Evolutionary conservation across 2,113 vertebrate species (phyloP), one percentile per base, ranked within the genome.

Genomic region (Anoplopoma fimbria): DNA sequence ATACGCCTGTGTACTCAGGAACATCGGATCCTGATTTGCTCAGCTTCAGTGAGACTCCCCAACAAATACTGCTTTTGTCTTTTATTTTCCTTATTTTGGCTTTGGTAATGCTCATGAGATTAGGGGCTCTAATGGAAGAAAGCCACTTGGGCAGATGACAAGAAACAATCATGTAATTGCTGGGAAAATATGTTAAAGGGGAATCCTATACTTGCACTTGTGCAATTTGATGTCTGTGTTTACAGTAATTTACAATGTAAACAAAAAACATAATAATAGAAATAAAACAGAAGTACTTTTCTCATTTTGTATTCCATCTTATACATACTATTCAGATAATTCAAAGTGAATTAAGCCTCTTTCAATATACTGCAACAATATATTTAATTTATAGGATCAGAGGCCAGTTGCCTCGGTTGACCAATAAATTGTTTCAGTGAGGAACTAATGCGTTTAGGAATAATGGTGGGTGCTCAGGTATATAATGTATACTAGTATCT

Each of bases 401-500:
- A 68, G 88, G 61, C 67, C 79, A 74, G 57, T 83, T 84, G 82
- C 71, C 77, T 61, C 49, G 9, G 49, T 71, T 75, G 63, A 79
- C 86, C 84, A 85, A 89, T 87, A 89, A 87, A 84, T 76, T 53
- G 60, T 85, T 81, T 87, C 70, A 79, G 79, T 84, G 83, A 73
- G 71, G 89, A 90, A 78, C 69, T 45, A 86, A 83, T 74, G 68
- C 31, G 2, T 86, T 64, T 82, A 86, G 77, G 77, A 88, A 83
- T 79, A 83, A 83, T 79, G 69, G 68, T 55, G 69, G 63, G 68
- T 74, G 73, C 78, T 79, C 70, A 49, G 71, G 82, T 88, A 86
- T 87, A 88, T 89, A 87, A 90, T 82, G 84, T 89, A 83, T 77
- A 89, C 85, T 80, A 53, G 86, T 91, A 74, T 92, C 84, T 88